Evolutionary conservation across 2,888 invertebrate genomes (phyloP).

Genomic region (Tholera decimalis): DNA sequence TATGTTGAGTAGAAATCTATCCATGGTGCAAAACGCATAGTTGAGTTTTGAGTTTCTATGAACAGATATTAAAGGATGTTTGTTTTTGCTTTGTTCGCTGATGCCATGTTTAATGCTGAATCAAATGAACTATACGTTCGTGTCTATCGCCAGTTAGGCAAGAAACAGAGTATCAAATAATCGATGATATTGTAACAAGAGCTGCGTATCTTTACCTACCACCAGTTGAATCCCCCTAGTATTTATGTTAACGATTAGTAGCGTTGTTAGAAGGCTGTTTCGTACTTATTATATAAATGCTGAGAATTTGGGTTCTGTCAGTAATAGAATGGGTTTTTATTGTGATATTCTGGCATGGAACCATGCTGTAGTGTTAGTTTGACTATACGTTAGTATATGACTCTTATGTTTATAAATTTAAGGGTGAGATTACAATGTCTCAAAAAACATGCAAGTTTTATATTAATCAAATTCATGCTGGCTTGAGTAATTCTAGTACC

Average conservation of each 20-base stretch:
- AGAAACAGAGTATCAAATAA: slow-evolving; percentile 24
- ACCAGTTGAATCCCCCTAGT: slow-evolving; percentile 58
- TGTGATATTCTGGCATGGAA: slow-evolving; percentile 36
- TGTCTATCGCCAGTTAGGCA: slow-evolving; percentile 32
- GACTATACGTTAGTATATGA: background rate
- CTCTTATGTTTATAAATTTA: background rate
- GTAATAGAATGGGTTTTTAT: slow-evolving; percentile 36
- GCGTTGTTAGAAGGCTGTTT: slow-evolving; percentile 49
- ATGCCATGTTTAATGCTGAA: background rate
- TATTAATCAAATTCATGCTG: too few species aligned
- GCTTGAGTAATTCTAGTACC: too few species aligned
- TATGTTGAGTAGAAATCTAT: too few species aligned
- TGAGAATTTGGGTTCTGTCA: slow-evolving; percentile 31
- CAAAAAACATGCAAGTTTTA: too few species aligned
- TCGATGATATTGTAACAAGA: slow-evolving; percentile 35
- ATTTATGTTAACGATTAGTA: slow-evolving; percentile 63
- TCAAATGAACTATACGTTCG: slow-evolving; percentile 11
- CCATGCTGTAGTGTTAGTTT: background rate
- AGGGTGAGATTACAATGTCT: background rate
- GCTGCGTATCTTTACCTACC: slow-evolving; percentile 34
- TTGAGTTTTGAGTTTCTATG: background rate
- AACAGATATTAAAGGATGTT: background rate
- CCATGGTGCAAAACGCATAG: too few species aligned
- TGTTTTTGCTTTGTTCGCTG: background rate
- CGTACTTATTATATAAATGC: slow-evolving; percentile 44